These are phyloP conservation scores for Amblyopsis hoosieri DNA, from an alignment of 2,797 vertebrate species.

Conservation along the genomic window DNA sequence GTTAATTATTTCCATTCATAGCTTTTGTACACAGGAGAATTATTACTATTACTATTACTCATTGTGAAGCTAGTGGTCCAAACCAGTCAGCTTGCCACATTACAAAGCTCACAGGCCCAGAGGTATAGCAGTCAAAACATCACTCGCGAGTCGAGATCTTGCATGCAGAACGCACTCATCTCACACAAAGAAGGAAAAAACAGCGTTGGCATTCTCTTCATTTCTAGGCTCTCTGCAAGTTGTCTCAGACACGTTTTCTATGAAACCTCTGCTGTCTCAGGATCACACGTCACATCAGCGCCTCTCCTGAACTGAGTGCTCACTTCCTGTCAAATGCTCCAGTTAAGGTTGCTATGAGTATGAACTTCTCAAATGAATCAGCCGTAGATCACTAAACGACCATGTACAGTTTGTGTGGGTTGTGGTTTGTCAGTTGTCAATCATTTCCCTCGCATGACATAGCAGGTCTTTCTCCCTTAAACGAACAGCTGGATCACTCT, in stretches of 20 bases:
- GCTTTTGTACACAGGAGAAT: too few relatives aligned
- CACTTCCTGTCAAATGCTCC: not conserved
- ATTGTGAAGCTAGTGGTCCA: too few relatives aligned
- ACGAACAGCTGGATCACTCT: conserved; percentile 31
- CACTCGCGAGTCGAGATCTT: conserved; percentile 33
- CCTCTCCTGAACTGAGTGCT: not conserved
- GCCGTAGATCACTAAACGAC: conserved; percentile 15
- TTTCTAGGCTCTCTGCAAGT: conserved; percentile 39
- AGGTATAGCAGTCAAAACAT: conserved; percentile 58
- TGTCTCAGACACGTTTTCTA: conserved; percentile 29
- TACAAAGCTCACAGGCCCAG: conserved; percentile 51
- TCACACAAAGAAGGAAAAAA: conserved; percentile 51
- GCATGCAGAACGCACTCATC: conserved; percentile 42
- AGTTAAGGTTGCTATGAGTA: not conserved
- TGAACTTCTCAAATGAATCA: not conserved
- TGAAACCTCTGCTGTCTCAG: conserved; percentile 9
- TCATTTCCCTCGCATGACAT: conserved; percentile 26
- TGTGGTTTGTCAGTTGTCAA: conserved; percentile 33
- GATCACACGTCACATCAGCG: not conserved
- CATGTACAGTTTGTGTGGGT: not conserved
- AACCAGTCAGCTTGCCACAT: conserved; percentile 46
- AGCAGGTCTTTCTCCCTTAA: conserved; percentile 28
- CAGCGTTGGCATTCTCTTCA: conserved; percentile 46
- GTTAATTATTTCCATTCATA: too few relatives aligned
- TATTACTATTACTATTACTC: too few relatives aligned